Base-by-base conservation (phyloP, 2,113 vertebrate genomes). In the Upupa epops region DNA sequence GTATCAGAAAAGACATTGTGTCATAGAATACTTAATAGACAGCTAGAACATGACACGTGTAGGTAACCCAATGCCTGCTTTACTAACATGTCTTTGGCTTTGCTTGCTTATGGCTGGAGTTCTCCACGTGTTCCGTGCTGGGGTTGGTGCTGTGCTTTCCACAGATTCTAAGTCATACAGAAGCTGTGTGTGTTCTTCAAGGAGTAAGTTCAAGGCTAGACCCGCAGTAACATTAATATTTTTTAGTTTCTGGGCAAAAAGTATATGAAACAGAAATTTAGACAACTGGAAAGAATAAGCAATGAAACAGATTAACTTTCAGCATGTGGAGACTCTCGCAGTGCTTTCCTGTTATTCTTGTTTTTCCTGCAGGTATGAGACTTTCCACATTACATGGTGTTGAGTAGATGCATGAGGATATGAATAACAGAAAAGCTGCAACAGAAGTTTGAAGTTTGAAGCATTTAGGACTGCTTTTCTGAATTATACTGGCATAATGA, bases 71-170 rank as follows among this genome's bases (percentile, higher is more conserved):
- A 48, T 64, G 81, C 86, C 86, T 93, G 92, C 93, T 96, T 95
- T 96, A 52, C 93, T 96, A 95, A 95, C 74, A 31, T 6, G 12
- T 12, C 68, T 83, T 52, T 83, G 90, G 89, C 96, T 94, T 87
- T 80, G 93, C 93, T 95, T 90, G 93, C 95, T 96, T 92, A 0
- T 64, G 89, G 81, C 92, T 96, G 75, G 68, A 68, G 48, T 69
- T 42, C 55, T 76, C 64, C 59, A 6, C 42, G 46, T 79, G 32
- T 79, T 81, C 55, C 0, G 0, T 54, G 76, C 68, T 90, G 80
- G 28, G 42, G 79, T 94, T 71, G 83, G 83, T 1, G 2, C 72
- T 92, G 49, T 84, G 81, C 90, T 88, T 82, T 87, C 51, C 42
- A 48, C 59, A 55, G 59, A 26, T 7, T 31, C 74, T 1, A 1